Evolutionary conservation across 1,140 invertebrate genomes (phyloP).

Genomic region (Helicoverpa zea): DNA sequence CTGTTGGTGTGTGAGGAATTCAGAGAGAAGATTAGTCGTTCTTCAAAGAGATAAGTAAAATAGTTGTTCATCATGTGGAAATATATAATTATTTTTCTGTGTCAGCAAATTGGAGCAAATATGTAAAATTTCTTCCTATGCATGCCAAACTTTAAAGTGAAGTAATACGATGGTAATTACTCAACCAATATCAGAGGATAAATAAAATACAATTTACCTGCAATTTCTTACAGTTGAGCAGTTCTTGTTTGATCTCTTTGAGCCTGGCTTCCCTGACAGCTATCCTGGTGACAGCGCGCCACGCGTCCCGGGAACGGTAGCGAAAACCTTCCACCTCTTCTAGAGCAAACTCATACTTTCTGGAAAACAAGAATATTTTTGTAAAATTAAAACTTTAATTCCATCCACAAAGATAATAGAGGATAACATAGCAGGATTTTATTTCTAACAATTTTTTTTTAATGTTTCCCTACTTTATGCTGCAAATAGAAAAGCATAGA

Average conservation of each 20-base stretch:
- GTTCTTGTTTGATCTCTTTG: slow-evolving; percentile 98
- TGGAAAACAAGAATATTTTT: slow-evolving; percentile 68
- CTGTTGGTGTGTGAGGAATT: not conserved
- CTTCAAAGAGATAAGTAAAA: slow-evolving; percentile 77
- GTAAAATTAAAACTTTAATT: not conserved
- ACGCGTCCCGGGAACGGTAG: slow-evolving; percentile 97
- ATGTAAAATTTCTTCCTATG: no score
- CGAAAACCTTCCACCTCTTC: slow-evolving; percentile 98
- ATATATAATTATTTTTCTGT: no score
- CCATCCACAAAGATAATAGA: no score
- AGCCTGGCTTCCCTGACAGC: slow-evolving; percentile 97
- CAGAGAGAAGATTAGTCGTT: slow-evolving; percentile 85
- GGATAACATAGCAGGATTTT: no score
- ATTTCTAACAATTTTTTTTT: no score
- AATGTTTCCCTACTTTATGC: no score
- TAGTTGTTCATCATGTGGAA: slow-evolving; percentile 71
- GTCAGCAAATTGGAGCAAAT: no score
- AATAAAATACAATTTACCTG: slow-evolving; percentile 90
- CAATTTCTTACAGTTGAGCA: slow-evolving; percentile 97
- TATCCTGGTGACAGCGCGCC: slow-evolving; percentile 96
- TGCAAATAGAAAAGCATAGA: no score
- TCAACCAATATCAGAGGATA: no score
- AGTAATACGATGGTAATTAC: no score
- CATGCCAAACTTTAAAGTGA: no score
- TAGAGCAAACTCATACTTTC: slow-evolving; percentile 97